These are phyloP conservation scores for Parambassis ranga DNA, from an alignment of 2,797 vertebrate genomes.

Conservation along the genomic window DNA sequence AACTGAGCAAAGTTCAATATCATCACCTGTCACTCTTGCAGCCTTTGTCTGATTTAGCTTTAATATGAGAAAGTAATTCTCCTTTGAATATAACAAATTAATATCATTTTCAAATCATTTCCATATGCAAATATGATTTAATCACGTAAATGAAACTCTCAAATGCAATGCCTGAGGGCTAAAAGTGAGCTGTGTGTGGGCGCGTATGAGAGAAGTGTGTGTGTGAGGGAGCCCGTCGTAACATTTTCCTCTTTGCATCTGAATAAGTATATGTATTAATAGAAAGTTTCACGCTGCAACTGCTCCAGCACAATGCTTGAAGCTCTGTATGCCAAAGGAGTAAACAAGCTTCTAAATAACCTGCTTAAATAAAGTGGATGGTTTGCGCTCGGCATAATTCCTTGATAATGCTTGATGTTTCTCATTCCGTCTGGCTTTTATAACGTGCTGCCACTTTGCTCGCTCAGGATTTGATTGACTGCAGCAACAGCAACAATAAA, in stretches of 20 bases:
- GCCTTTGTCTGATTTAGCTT: conserved; percentile 69
- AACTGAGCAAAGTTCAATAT: conserved; percentile 63
- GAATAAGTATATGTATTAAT: neutral
- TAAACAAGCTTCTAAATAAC: conserved; percentile 20
- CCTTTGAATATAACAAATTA: conserved; percentile 81
- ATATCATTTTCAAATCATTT: conserved; percentile 83
- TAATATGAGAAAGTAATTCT: conserved; percentile 77
- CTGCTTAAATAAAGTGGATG: conserved; percentile 4
- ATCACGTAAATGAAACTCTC: conserved; percentile 83
- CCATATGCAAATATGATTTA: conserved; percentile 86
- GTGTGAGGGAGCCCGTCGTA: neutral
- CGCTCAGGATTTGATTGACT: neutral
- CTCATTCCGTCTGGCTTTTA: neutral
- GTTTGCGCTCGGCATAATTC: neutral
- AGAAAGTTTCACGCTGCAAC: conserved; percentile 1
- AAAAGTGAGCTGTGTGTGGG: conserved; percentile 54
- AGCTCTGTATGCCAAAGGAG: neutral
- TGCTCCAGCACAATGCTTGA: neutral
- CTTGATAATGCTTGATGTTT: conserved; percentile 3
- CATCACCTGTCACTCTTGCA: conserved; percentile 65
- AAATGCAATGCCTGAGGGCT: conserved; percentile 71
- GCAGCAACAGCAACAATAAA: neutral
- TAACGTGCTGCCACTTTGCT: neutral
- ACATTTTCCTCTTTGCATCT: neutral
- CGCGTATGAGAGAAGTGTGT: neutral